These are phyloP conservation scores for Drosophila funebris DNA, from an alignment of 1,140 invertebrate species.

Conservation along the genomic window DNA sequence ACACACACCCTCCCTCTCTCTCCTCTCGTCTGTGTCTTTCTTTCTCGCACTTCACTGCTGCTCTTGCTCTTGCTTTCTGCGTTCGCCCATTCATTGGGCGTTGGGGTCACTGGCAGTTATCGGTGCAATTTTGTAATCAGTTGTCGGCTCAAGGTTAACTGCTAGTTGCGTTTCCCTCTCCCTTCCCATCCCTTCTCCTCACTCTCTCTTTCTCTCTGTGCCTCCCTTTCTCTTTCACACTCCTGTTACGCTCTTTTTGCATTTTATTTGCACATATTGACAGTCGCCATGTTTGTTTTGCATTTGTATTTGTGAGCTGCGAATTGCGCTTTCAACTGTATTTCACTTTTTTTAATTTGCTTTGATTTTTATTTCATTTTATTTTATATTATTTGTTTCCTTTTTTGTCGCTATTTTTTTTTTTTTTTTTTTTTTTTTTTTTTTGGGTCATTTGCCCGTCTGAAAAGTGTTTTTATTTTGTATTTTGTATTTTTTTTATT, in stretches of 20 bases:
- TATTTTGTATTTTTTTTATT: slow-evolving; percentile 51
- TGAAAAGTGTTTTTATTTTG: slow-evolving; percentile 38
- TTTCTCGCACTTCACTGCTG: neutral
- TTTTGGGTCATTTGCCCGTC: slow-evolving; percentile 78
- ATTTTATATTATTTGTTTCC: slow-evolving; percentile 4
- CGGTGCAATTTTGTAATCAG: slow-evolving; percentile 82
- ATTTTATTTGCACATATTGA: slow-evolving; percentile 54
- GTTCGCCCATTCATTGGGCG: slow-evolving; percentile 35
- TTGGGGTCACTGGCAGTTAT: slow-evolving; percentile 78
- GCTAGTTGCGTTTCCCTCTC: neutral
- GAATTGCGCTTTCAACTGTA: slow-evolving; percentile 37
- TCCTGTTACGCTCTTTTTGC: slow-evolving; percentile 15
- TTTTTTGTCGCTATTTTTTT: neutral
- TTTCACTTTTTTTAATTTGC: slow-evolving; percentile 42
- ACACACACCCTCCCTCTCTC: neutral
- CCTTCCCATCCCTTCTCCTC: neutral
- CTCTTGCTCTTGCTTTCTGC: slow-evolving; percentile 27
- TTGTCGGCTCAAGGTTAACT: slow-evolving; percentile 74
- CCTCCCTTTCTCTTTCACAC: neutral
- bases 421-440: neutral
- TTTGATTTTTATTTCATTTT: slow-evolving; percentile 29
- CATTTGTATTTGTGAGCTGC: slow-evolving; percentile 17
- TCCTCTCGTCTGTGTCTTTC: neutral
- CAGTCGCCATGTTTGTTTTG: slow-evolving; percentile 59
- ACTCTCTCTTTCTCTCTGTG: too few relatives aligned